Conservation (phyloP, 2,113 vertebrate genomes). For the Uria aalge region DNA sequence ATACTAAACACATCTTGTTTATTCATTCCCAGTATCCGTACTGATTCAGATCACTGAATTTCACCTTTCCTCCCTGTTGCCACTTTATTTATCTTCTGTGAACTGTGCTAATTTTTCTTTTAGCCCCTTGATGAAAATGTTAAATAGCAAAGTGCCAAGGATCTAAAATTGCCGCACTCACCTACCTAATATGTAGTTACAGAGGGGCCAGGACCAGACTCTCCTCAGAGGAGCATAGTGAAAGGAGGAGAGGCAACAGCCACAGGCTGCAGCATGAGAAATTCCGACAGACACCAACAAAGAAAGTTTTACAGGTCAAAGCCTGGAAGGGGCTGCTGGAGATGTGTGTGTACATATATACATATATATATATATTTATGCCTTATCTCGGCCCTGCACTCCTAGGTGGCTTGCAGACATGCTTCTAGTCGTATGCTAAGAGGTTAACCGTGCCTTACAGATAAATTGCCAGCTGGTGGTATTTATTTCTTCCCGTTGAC, state of each 20-base stretch:
- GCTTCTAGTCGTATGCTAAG: neutral
- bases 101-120: neutral
- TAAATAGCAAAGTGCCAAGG: neutral
- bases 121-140: neutral
- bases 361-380: no score
- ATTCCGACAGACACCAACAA: neutral
- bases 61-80: neutral
- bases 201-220: neutral
- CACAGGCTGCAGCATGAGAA: neutral
- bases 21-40: neutral
- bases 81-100: neutral
- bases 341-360: no score
- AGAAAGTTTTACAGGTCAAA: neutral
- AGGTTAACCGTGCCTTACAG: neutral
- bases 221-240: neutral
- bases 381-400: neutral
- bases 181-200: neutral
- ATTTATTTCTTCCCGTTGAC: neutral
- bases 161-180: neutral
- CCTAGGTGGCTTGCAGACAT: neutral
- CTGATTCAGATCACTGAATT: neutral
- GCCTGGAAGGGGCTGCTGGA: neutral
- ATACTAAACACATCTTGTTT: neutral
- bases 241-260: neutral
- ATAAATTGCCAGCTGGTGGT: neutral